Conservation (phyloP, 2,888 invertebrate species). For the Troides oblongomaculatus region DNA sequence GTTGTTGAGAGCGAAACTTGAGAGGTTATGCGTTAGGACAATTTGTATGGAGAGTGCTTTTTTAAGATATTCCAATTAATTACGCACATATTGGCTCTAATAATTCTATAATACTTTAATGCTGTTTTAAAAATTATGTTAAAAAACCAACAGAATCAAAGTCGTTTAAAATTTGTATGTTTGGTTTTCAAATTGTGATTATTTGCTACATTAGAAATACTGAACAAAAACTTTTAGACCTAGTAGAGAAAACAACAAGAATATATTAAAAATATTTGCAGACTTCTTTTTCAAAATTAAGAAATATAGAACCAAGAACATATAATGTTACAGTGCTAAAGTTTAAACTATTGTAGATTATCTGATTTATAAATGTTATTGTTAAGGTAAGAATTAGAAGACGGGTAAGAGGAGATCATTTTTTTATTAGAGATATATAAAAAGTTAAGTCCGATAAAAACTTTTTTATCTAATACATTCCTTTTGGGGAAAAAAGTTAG, state of each 20-base stretch:
- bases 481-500: constrained; percentile 5
- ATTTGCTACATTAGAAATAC: no score
- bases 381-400: neutral
- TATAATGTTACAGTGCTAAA: no score
- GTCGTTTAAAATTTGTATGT: neutral
- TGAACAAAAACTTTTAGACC: no score
- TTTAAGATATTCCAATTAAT: neutral
- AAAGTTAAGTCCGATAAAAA: neutral
- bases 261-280: neutral
- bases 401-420: neutral
- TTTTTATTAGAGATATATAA: neutral
- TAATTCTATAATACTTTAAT: neutral
- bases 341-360: no score
- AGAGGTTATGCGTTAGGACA: neutral
- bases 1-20: constrained; percentile 5
- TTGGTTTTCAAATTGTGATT: no score
- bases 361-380: neutral
- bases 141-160: neutral
- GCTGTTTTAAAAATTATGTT: neutral
- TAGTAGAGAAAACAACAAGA: no score
- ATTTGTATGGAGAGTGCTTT: neutral
- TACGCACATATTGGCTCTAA: neutral
- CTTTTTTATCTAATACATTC: neutral
- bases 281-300: neutral
- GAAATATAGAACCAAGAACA: no score